A percentile compares a stretch with the other conserved stretches of the same genome.
phyloP scores from a whole-genome alignment of 2,888 invertebrate genomes.

The Eilema griseolum region DNA sequence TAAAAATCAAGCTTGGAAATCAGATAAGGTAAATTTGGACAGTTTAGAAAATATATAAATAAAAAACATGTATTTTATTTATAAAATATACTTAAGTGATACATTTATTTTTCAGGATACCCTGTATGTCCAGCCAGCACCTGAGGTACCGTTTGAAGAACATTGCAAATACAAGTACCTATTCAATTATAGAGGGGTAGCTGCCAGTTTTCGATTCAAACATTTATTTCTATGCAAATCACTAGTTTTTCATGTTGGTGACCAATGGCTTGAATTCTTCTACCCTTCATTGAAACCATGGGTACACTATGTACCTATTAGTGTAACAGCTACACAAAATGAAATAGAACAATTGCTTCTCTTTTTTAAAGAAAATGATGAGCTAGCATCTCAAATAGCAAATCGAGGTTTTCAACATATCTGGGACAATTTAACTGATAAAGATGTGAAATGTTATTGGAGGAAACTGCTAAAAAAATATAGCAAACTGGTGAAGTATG shows the following conservation, averaged over 20 bases:
- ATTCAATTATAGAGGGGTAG: slow-evolving; percentile 98
- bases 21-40: slow-evolving; percentile 88
- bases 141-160: slow-evolving; percentile 95
- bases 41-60: too few species aligned
- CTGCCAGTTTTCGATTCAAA: slow-evolving; percentile 98
- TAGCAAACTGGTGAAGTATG: slow-evolving; percentile 90
- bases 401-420: slow-evolving; percentile 93
- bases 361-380: slow-evolving; percentile 93
- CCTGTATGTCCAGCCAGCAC: slow-evolving; percentile 92
- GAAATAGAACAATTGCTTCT: slow-evolving; percentile 91
- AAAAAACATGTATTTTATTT: not conserved
- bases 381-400: slow-evolving; percentile 92
- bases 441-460: slow-evolving; percentile 96
- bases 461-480: slow-evolving; percentile 91
- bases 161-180: slow-evolving; percentile 98
- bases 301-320: slow-evolving; percentile 97
- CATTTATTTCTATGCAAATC: slow-evolving; percentile 97
- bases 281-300: slow-evolving; percentile 96
- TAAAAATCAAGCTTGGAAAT: slow-evolving; percentile 99
- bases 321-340: slow-evolving; percentile 87
- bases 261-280: slow-evolving; percentile 98
- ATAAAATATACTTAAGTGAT: not conserved
- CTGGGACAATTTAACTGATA: slow-evolving; percentile 93
- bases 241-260: slow-evolving; percentile 96
- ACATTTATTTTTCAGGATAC: slow-evolving; percentile 90